Evolutionary conservation across 1,140 invertebrate species (phyloP), one percentile per base, ranked within the genome.

Genomic region (Hetaerina americana): DNA sequence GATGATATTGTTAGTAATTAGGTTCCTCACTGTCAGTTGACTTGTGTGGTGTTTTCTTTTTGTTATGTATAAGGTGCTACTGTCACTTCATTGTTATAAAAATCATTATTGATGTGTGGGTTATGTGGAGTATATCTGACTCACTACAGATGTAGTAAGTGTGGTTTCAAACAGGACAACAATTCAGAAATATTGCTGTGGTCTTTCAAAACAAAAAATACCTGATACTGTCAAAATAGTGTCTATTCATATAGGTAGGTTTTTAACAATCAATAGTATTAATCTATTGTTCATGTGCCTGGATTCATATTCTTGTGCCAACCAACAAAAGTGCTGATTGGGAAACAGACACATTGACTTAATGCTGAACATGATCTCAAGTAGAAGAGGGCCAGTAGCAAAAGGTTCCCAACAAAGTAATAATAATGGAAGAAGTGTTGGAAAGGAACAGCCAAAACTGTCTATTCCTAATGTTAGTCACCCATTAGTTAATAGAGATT

Each of bases 41-140:
- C 75, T 73, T 71, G 69, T 74, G 49, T 70, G 71, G 74, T 75
- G 73, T 76, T 76, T 75, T n/a, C n/a, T n/a, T n/a, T 72, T 76
- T 76, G 75, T 76, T 76, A 73, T 73, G 74, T 76, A 76, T 74
- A 74, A 75, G 75, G 75, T 76, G 75, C 75, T 75, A 76, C 72
- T 72, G 74, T 75, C 75, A 75, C 74, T 75, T 76, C 73, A 76
- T 75, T 76, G 75, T 76, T 76, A 76, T 74, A 73, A 73, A 72
- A 74, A 75, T 74, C 69, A 75, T 76, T 74, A 75, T 76, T 73
- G 74, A 75, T 76, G 75, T 76, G 75, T 76, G 73, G 72, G 73
- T 76, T 72, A 74, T 18, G 22, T 74, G 73, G 73, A 73, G 72
- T 76, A 71, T 66, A 73, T 74, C 72, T 66, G 68, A 74, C 68